These are phyloP conservation scores for Takifugu flavidus DNA, from an alignment of 2,113 vertebrate genomes.

Conservation along the genomic window DNA sequence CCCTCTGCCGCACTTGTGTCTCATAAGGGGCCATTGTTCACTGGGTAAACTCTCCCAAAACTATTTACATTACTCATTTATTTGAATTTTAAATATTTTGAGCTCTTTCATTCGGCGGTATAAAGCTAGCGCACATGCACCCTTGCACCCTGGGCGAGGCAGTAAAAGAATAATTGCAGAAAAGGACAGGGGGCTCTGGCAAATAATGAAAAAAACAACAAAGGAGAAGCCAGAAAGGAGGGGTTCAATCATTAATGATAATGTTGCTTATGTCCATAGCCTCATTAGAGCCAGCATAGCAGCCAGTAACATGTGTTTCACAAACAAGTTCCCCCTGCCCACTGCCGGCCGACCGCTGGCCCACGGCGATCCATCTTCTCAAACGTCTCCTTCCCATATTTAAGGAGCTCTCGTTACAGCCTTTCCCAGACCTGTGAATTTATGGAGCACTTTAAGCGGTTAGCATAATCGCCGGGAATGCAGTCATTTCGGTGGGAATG, in stretches of 20 bases:
- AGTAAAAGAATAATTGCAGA: constrained; percentile 90
- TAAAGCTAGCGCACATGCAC: constrained; percentile 47
- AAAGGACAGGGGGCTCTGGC: constrained; percentile 74
- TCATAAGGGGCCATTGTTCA: constrained; percentile 98
- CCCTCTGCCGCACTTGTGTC: constrained; percentile 88
- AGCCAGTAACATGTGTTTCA: constrained; percentile 88
- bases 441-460: constrained; percentile 66
- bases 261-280: constrained; percentile 89
- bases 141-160: constrained; percentile 79
- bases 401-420: constrained; percentile 73
- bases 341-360: constrained; percentile 75
- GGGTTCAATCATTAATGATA: constrained; percentile 89
- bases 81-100: constrained; percentile 88
- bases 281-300: constrained; percentile 88
- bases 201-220: constrained; percentile 14
- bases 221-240: constrained; percentile 62
- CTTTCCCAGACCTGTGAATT: constrained; percentile 69
- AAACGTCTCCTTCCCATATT: constrained; percentile 72
- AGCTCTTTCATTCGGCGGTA: constrained; percentile 34
- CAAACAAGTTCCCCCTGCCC: constrained; percentile 87
- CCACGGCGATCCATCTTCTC: constrained; percentile 83
- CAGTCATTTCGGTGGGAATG: constrained; percentile 64
- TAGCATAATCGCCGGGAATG: constrained; percentile 69
- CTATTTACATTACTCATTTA: constrained; percentile 99
- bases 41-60: constrained; percentile 97